Conservation (phyloP, 2,113 vertebrate species). For the Semnornis frantzii region DNA sequence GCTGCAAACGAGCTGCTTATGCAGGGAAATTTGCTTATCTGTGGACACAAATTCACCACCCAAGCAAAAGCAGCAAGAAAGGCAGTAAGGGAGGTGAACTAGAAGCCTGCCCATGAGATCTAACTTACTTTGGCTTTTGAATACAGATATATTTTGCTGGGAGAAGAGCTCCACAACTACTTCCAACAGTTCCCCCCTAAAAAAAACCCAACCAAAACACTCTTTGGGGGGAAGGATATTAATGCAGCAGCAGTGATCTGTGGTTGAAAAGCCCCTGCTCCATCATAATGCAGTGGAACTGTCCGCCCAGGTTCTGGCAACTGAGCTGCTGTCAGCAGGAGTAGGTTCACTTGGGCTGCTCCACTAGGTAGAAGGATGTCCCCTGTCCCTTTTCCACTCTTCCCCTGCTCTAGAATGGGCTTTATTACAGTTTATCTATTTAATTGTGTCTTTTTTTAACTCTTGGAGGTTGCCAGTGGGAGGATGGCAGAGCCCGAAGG, state of each 20-base stretch:
- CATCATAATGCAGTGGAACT: not conserved
- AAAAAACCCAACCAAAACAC: not conserved
- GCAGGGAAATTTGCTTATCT: not conserved
- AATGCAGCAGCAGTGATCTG: not conserved
- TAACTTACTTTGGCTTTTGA: not conserved
- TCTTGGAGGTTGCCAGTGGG: not conserved
- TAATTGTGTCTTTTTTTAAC: not conserved
- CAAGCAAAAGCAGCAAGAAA: not conserved
- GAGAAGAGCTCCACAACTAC: not conserved
- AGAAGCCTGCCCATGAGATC: not conserved
- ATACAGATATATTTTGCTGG: not conserved
- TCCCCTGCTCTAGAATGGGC: not conserved
- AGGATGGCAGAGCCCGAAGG: slow-evolving; percentile 56
- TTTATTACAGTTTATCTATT: not conserved
- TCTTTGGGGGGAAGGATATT: not conserved
- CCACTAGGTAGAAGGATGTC: too few relatives aligned
- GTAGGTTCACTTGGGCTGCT: not conserved
- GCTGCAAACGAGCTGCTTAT: not conserved
- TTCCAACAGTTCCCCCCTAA: not conserved
- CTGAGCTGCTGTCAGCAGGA: not conserved
- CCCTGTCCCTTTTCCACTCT: not conserved
- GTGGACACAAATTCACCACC: not conserved
- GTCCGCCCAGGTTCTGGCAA: not conserved
- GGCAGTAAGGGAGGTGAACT: not conserved
- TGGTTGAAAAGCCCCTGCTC: not conserved